phyloP scores from a whole-genome alignment of 2,797 vertebrate species.

The Lepus oiostolus region DNA sequence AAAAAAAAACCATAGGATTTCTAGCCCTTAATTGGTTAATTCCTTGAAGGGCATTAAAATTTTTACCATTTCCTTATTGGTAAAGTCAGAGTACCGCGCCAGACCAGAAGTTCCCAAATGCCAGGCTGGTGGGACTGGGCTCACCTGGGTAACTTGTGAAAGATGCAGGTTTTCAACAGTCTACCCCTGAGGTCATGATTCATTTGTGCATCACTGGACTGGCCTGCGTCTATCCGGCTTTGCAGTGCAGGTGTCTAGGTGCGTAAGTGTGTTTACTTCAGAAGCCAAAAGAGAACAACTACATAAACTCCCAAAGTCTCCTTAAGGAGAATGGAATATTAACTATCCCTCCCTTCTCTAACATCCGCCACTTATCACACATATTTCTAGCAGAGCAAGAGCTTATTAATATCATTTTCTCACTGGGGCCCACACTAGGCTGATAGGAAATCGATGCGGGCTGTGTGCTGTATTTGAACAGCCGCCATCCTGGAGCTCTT shows the following conservation, averaged over 20 bases:
- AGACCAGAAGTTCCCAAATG: neutral
- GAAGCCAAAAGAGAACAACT: constrained; percentile 51
- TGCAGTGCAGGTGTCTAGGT: neutral
- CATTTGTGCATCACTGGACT: constrained; percentile 12
- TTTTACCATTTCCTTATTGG: constrained; percentile 12
- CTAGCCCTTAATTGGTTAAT: neutral
- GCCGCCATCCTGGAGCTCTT: neutral
- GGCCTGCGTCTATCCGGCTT: neutral
- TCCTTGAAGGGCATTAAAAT: neutral
- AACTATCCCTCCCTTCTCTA: constrained; percentile 31
- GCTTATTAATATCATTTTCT: constrained; percentile 80
- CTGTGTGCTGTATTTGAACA: constrained; percentile 59
- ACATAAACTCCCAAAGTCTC: constrained; percentile 9
- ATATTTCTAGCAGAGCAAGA: constrained; percentile 70
- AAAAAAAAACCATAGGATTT: neutral
- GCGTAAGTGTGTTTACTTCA: constrained; percentile 11
- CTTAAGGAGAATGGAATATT: constrained; percentile 50
- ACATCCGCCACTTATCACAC: constrained; percentile 72
- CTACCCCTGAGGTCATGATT: neutral
- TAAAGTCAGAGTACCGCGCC: constrained; percentile 6
- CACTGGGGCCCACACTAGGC: constrained; percentile 68
- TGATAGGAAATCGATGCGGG: constrained; percentile 61
- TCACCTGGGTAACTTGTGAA: neutral
- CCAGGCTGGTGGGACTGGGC: neutral
- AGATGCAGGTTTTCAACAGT: neutral